Evolutionary conservation across 2,888 invertebrate genomes (phyloP).

Genomic region (Caenorhabditis imperialis): DNA sequence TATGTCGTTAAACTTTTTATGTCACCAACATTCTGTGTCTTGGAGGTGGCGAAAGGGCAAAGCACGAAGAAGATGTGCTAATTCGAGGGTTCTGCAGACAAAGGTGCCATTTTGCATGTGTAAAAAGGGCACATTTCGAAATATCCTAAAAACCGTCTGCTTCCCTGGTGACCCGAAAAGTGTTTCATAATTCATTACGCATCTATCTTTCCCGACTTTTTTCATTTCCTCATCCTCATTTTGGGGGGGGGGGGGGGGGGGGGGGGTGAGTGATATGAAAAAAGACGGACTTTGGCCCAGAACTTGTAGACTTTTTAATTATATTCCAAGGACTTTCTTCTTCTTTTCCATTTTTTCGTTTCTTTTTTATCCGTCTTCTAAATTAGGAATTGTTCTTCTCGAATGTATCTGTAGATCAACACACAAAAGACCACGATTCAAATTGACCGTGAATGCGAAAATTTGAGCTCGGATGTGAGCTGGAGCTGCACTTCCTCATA

Average conservation of each 20-base stretch:
- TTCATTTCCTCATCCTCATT: too few relatives aligned
- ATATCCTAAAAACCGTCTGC: background rate
- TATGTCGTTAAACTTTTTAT: too few relatives aligned
- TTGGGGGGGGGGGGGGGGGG: background rate
- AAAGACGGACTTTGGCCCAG: background rate
- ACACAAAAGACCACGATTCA: too few relatives aligned
- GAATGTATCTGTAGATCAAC: too few relatives aligned
- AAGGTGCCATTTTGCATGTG: background rate
- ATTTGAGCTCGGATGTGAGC: too few relatives aligned
- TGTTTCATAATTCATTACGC: constrained; percentile 35
- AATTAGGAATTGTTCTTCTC: too few relatives aligned
- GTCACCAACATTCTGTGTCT: too few relatives aligned
- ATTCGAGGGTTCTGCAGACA: constrained; percentile 20
- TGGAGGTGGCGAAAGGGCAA: constrained; percentile 34
- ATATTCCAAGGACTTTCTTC: constrained; percentile 15
- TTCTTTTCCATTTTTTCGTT: constrained; percentile 3
- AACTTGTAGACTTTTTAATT: background rate
- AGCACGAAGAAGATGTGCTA: constrained; percentile 27
- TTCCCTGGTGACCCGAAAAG: constrained; percentile 36
- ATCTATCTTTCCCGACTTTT: too few relatives aligned
- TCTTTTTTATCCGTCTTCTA: too few relatives aligned
- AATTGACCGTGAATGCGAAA: too few relatives aligned
- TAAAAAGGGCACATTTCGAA: too few relatives aligned
- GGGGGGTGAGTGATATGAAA: background rate
- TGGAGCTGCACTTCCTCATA: too few relatives aligned